Conservation (phyloP, 2,888 invertebrate genomes). For the Leptogaster cylindrica region DNA sequence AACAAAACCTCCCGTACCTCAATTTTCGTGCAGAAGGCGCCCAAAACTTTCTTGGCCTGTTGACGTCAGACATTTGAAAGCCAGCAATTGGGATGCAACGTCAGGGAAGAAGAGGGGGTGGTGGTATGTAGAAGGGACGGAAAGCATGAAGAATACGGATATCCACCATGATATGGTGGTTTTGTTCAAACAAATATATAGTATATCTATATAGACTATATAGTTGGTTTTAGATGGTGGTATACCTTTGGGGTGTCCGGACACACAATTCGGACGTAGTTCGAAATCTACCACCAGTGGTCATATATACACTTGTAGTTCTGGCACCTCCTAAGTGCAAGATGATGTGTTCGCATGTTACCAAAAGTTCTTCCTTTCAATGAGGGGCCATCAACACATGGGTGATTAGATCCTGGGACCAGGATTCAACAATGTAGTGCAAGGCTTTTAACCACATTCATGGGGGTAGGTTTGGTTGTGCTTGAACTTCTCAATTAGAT, state of each 20-base stretch:
- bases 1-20: constrained; percentile 51
- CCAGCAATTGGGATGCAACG: constrained; percentile 9
- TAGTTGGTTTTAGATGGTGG: too few species aligned
- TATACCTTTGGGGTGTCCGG: constrained; percentile 2
- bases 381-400: constrained; percentile 38
- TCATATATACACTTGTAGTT: constrained; percentile 22
- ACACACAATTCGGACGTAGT: constrained; percentile 26
- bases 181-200: too few species aligned
- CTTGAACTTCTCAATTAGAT: constrained; percentile 34
- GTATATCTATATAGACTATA: too few species aligned
- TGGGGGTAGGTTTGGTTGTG: constrained; percentile 17
- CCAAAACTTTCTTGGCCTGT: constrained; percentile 25
- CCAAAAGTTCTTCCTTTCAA: constrained; percentile 34
- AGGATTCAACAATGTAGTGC: constrained; percentile 29
- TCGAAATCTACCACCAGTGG: constrained; percentile 11
- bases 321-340: constrained; percentile 40
- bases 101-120: too few species aligned
- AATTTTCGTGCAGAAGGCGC: constrained; percentile 34
- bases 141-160: constrained; percentile 34
- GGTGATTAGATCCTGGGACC: constrained; percentile 37
- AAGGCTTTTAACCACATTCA: constrained; percentile 32
- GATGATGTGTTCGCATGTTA: constrained; percentile 38
- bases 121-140: too few species aligned
- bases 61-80: constrained; percentile 30
- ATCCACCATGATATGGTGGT: constrained; percentile 32